These are phyloP conservation scores for Helicoverpa assulta DNA, from an alignment of 2,888 invertebrate genomes.

Conservation along the genomic window DNA sequence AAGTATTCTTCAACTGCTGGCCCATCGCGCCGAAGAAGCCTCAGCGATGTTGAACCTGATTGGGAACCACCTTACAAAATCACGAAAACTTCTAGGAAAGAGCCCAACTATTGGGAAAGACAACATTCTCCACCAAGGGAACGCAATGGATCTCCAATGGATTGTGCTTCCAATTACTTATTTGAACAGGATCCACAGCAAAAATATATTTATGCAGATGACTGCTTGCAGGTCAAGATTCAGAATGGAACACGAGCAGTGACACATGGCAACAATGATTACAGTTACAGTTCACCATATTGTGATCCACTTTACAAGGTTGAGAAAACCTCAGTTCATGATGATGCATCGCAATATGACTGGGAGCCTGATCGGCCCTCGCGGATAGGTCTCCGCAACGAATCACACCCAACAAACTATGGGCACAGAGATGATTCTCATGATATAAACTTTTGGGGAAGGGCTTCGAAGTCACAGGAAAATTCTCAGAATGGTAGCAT, in stretches of 20 bases:
- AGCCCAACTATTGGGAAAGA: neutral
- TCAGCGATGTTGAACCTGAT: neutral
- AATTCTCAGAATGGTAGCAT: constrained; percentile 8
- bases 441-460: constrained; percentile 12
- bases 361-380: constrained; percentile 33
- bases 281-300: neutral
- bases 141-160: neutral
- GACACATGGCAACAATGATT: constrained; percentile 13
- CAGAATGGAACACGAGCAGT: constrained; percentile 16
- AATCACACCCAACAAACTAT: neutral
- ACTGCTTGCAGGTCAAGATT: constrained; percentile 17
- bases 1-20: neutral
- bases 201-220: constrained; percentile 7
- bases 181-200: neutral
- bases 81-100: neutral
- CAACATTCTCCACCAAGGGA: constrained; percentile 3
- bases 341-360: neutral
- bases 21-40: neutral
- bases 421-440: constrained; percentile 14
- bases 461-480: constrained; percentile 11
- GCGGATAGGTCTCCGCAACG: constrained; percentile 17
- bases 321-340: constrained; percentile 12
- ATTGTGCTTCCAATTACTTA: constrained; percentile 6
- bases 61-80: constrained; percentile 15
- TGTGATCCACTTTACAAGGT: constrained; percentile 4